These are phyloP conservation scores for Agonopterix alstromeriana DNA, from an alignment of 2,888 invertebrate species.

Conservation along the genomic window DNA sequence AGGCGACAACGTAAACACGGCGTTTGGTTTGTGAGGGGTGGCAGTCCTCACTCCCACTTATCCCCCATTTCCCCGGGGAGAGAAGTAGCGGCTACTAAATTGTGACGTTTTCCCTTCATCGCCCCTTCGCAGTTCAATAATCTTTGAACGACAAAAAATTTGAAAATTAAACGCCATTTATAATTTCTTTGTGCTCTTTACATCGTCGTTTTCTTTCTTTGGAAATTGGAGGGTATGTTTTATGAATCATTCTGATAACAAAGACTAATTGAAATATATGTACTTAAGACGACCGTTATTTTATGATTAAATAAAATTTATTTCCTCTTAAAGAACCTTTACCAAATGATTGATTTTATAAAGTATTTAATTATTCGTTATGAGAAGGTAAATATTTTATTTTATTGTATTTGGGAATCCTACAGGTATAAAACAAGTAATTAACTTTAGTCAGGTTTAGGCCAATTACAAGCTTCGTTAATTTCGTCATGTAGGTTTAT, in stretches of 20 bases:
- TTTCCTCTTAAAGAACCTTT: no score
- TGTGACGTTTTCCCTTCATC: constrained; percentile 61
- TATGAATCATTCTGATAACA: neutral
- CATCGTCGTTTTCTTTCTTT: constrained; percentile 9
- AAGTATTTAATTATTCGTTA: no score
- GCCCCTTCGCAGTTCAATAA: constrained; percentile 53
- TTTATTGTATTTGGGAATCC: no score
- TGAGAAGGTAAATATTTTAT: no score
- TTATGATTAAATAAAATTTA: no score
- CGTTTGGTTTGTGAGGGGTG: constrained; percentile 27
- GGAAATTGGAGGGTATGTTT: no score
- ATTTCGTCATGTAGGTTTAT: no score
- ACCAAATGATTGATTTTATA: no score
- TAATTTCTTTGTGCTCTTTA: constrained; percentile 18
- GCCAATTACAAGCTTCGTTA: no score
- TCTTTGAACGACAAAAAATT: constrained; percentile 44
- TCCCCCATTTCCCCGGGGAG: constrained; percentile 12
- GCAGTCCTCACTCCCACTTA: constrained; percentile 16
- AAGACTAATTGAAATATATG: neutral
- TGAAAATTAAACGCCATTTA: constrained; percentile 36
- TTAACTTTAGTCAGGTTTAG: no score
- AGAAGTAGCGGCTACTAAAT: constrained; percentile 29
- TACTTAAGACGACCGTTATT: no score
- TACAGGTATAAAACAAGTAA: no score
- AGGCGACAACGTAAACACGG: constrained; percentile 54